A percentile compares a stretch with the other conserved stretches of the same genome.
These are phyloP conservation scores for Paraescarpia echinospica DNA, from an alignment of 1,140 invertebrate genomes.

Conservation along the genomic window DNA sequence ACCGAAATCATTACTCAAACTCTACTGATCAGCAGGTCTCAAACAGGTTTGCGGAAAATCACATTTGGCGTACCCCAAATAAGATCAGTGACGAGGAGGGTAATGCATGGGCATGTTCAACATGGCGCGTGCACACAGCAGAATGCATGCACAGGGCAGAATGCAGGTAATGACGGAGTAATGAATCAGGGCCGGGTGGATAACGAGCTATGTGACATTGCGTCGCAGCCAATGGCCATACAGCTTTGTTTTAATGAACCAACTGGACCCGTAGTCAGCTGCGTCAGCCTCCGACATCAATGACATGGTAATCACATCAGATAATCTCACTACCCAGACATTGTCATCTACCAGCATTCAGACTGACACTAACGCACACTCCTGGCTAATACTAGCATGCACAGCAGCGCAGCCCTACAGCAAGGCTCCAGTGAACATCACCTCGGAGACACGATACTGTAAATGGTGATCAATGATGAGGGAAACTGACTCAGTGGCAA, in stretches of 20 bases:
- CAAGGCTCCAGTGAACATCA: too few relatives aligned
- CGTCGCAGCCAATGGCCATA: neutral
- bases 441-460: too few relatives aligned
- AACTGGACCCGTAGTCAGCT: neutral
- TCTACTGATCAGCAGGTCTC: neutral
- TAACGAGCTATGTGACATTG: neutral
- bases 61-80: neutral
- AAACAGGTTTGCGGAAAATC: neutral
- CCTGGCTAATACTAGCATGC: too few relatives aligned
- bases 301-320: neutral
- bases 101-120: neutral
- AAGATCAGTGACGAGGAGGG: neutral
- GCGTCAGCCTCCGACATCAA: neutral
- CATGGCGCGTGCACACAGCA: neutral
- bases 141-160: neutral
- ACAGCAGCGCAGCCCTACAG: too few relatives aligned
- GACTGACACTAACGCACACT: too few relatives aligned
- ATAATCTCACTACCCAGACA: neutral
- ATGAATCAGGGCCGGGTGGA: neutral
- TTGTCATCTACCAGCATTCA: neutral
- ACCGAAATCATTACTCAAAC: neutral
- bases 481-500: too few relatives aligned
- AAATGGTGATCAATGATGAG: too few relatives aligned
- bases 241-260: neutral
- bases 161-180: neutral